Conservation (phyloP, 2,797 vertebrate species). For the Chelon auratus region DNA sequence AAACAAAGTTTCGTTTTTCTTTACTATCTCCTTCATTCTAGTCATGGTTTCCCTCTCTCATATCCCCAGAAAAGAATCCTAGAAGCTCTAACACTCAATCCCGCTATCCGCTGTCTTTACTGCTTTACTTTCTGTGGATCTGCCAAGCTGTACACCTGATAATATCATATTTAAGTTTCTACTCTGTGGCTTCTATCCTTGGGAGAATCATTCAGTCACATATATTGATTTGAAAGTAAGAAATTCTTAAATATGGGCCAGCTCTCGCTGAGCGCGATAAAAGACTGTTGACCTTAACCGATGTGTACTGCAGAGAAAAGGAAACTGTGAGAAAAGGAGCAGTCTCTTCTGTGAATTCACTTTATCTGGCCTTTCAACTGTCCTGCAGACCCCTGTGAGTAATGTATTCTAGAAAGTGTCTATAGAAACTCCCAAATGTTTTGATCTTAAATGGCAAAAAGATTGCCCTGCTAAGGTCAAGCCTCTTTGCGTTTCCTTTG, state of each 20-base stretch:
- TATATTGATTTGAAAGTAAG: constrained; percentile 39
- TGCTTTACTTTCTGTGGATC: background rate
- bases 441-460: constrained; percentile 56
- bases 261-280: constrained; percentile 31
- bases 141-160: constrained; percentile 17
- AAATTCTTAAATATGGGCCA: constrained; percentile 32
- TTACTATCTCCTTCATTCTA: constrained; percentile 4
- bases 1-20: background rate
- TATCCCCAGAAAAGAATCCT: constrained; percentile 24
- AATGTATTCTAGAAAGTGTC: constrained; percentile 5
- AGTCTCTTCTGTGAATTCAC: constrained; percentile 18
- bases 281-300: constrained; percentile 44
- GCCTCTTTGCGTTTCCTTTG: constrained; percentile 38
- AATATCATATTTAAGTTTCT: constrained; percentile 30
- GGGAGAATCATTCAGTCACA: constrained; percentile 23
- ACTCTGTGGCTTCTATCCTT: constrained; percentile 14
- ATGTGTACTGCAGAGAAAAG: constrained; percentile 5
- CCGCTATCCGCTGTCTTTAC: constrained; percentile 22
- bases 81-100: constrained; percentile 19
- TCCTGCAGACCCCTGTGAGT: constrained; percentile 17
- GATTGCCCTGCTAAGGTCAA: constrained; percentile 63
- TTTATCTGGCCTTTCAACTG: constrained; percentile 31
- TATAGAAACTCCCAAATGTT: constrained; percentile 46
- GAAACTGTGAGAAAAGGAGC: constrained; percentile 10
- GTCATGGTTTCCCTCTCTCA: constrained; percentile 1